These are phyloP conservation scores for Augochlorella aurata DNA, from an alignment of 2,888 invertebrate genomes.

Conservation along the genomic window DNA sequence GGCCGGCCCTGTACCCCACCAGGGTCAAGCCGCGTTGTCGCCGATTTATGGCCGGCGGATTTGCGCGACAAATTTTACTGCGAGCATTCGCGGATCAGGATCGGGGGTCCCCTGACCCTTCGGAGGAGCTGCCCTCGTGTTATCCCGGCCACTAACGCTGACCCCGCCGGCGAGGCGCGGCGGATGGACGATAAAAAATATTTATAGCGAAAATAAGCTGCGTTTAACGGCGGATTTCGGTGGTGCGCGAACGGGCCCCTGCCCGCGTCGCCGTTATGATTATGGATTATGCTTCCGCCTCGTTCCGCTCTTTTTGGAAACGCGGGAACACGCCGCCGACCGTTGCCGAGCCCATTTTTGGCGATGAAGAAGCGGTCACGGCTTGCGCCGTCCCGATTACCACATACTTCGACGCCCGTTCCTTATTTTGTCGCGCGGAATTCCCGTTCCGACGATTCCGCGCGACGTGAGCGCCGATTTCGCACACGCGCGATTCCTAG, in stretches of 20 bases:
- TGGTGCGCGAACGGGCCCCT: constrained; percentile 18
- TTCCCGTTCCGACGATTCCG: no score
- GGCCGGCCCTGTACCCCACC: constrained; percentile 52
- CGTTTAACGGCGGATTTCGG: constrained; percentile 40
- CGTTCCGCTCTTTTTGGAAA: background rate
- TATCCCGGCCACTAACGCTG: constrained; percentile 35
- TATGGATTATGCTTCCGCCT: constrained; percentile 24
- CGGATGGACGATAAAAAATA: constrained; percentile 53
- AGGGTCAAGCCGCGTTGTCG: constrained; percentile 43
- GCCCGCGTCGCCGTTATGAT: constrained; percentile 32
- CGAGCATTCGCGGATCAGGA: constrained; percentile 59
- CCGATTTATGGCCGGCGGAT: constrained; percentile 65
- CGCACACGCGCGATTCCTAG: no score
- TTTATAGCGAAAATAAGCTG: constrained; percentile 53
- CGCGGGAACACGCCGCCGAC: background rate
- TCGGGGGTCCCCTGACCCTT: constrained; percentile 19
- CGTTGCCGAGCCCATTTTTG: background rate
- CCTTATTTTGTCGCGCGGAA: background rate
- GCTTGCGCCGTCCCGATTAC: constrained; percentile 10
- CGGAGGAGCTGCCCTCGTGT: constrained; percentile 28
- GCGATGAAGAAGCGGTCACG: constrained; percentile 1
- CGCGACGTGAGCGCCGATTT: no score
- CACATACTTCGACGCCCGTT: background rate
- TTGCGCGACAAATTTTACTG: constrained; percentile 69
- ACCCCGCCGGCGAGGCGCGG: background rate